These are phyloP conservation scores for Poecile montanus DNA, from an alignment of 2,797 vertebrate genomes.

Conservation along the genomic window DNA sequence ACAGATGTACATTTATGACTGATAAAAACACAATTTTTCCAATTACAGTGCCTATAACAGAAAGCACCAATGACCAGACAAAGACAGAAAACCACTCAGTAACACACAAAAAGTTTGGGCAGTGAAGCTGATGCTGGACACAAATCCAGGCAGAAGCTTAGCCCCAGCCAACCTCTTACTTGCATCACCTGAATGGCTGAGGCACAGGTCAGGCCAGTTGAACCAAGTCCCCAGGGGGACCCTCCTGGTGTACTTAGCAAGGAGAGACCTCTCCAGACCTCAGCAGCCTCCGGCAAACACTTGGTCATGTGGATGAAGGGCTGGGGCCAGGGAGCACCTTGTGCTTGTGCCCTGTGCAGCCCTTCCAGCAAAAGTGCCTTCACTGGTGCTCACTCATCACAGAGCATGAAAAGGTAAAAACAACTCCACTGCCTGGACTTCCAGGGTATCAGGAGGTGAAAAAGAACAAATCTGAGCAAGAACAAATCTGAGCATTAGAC, in stretches of 20 bases:
- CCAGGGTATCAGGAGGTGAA: not conserved
- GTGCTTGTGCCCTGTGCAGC: not conserved
- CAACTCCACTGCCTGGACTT: not conserved
- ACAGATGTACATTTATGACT: not conserved
- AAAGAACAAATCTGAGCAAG: not conserved
- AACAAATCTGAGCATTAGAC: not conserved
- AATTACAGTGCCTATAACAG: not conserved
- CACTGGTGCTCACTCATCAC: accelerated
- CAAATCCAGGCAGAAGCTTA: not conserved
- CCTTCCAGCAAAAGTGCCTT: not conserved
- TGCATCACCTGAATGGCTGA: not conserved
- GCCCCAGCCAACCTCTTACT: not conserved
- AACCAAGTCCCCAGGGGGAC: not conserved
- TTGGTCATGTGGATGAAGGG: not conserved
- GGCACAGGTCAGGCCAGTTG: not conserved
- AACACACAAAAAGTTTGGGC: not conserved
- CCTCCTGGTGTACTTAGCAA: not conserved
- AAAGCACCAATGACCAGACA: not conserved
- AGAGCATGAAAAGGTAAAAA: not conserved
- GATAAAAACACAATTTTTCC: not conserved
- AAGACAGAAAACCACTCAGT: not conserved
- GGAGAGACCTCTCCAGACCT: not conserved
- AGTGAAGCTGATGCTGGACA: not conserved
- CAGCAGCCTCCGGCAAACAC: not conserved
- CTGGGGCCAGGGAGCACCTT: not conserved